phyloP scores from a whole-genome alignment of 92 coral and sea anemone genomes.

The Meandrina meandrites region DNA sequence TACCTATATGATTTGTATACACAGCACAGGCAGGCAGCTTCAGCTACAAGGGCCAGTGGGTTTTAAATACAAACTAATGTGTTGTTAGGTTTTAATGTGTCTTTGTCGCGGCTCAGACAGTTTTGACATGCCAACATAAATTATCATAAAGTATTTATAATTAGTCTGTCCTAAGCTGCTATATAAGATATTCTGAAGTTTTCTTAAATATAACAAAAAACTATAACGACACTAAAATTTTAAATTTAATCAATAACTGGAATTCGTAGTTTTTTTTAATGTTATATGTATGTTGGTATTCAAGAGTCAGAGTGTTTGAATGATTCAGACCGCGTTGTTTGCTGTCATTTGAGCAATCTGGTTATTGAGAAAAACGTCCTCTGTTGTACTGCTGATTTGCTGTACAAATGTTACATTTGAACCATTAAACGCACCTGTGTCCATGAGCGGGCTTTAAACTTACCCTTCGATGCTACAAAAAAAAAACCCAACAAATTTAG shows the following conservation, averaged over 20 bases:
- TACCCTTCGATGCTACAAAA: not conserved
- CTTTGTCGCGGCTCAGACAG: not conserved
- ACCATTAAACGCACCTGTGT: not conserved
- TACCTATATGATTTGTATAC: not conserved
- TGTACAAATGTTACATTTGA: not conserved
- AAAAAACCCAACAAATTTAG: not conserved
- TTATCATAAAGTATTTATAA: not conserved
- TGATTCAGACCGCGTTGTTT: not conserved
- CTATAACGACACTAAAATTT: not conserved
- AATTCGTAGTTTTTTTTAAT: not conserved
- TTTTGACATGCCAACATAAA: not conserved
- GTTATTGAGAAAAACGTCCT: not conserved
- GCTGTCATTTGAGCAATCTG: not conserved
- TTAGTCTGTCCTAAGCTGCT: not conserved
- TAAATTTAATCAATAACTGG: not conserved
- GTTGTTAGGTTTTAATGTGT: not conserved
- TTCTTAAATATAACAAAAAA: not conserved
- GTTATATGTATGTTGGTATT: too few species aligned
- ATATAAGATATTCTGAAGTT: not conserved
- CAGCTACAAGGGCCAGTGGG: not conserved
- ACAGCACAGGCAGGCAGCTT: not conserved
- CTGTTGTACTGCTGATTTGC: not conserved
- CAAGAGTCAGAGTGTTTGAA: not conserved
- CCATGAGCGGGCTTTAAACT: not conserved
- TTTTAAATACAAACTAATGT: not conserved